These are phyloP conservation scores for Pasiphila rectangulata DNA, from an alignment of 2,888 invertebrate species.

Conservation along the genomic window DNA sequence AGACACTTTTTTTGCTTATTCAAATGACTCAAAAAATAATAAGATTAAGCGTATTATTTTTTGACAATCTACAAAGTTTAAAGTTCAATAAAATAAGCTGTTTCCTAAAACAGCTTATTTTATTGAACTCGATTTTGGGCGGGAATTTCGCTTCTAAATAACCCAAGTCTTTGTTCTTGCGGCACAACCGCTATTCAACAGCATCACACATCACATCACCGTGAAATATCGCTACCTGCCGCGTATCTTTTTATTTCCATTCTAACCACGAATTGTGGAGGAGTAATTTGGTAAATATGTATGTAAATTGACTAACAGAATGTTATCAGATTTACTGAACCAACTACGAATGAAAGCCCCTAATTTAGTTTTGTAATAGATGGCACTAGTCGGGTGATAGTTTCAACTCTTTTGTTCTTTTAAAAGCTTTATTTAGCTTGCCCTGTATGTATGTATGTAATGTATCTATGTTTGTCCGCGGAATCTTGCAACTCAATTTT, in stretches of 20 bases:
- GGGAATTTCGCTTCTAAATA: not conserved
- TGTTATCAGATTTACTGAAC: constrained; percentile 54
- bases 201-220: constrained; percentile 36
- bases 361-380: constrained; percentile 34
- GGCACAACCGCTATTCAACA: no score
- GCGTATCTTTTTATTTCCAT: constrained; percentile 40
- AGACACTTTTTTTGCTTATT: no score
- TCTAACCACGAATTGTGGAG: constrained; percentile 34
- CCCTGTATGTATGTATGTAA: no score
- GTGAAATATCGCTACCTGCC: constrained; percentile 39
- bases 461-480: no score
- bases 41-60: no score
- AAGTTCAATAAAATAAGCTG: no score
- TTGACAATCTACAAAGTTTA: no score
- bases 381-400: constrained; percentile 26
- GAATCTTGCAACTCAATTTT: no score
- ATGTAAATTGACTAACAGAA: constrained; percentile 49
- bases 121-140: no score
- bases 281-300: constrained; percentile 49
- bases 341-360: constrained; percentile 43
- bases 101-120: no score
- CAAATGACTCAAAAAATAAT: no score
- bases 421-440: no score
- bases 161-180: not conserved
- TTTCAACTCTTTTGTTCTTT: constrained; percentile 24